Evolutionary conservation across 2,797 vertebrate species (phyloP), one percentile per base, ranked within the genome.

Genomic region (Peromyscus attwateri): DNA sequence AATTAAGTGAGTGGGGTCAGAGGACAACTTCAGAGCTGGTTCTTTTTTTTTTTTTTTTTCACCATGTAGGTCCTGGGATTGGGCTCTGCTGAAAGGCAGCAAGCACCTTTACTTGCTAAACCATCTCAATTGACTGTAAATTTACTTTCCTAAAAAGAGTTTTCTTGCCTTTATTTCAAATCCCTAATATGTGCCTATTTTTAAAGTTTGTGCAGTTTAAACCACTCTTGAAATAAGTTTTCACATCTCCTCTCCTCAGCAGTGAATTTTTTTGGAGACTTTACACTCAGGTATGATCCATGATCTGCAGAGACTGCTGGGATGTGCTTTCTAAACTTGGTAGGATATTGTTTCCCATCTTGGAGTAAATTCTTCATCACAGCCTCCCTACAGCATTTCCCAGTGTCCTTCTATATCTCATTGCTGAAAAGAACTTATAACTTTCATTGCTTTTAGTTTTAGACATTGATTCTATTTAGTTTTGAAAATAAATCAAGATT

Each of bases 401-500:
- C n/a, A 76, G 3, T 55, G 14, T 46, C 17, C 2, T 62, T 88
- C 34, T 84, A 81, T 27, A 83, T 79, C 23, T 68, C 64, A 83
- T 8, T 60, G 46, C 17, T 68, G 10, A 92, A 19, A 87, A 71
- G 9, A 92, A 87, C 90, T 55, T 87, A 27, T 87, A 73, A 57
- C 60, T 76, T 87, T 40, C 43, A 87, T 62, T 68, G 52, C 1
- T 66, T 92, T 82, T 37, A 62, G 12, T 91, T 92, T 97, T 66
- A 79, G 29, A 77, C 70, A 9, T 64, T 77, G 6, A 7, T 68
- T 82, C 14, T 4, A 31, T 31, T 95, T 81, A 62, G 21, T 10
- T 94, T n/a, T 60, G 46, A 43, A 57, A 82, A 77, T 87, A 96
- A 93, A 77, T 92, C 29, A 83, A 84, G 27, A 96, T 52, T 92